Percentiles rank a stretch among this genome's conserved stretches.
Evolutionary conservation across 2,888 invertebrate genomes (phyloP).

Genomic region (Cephonodes hylas): DNA sequence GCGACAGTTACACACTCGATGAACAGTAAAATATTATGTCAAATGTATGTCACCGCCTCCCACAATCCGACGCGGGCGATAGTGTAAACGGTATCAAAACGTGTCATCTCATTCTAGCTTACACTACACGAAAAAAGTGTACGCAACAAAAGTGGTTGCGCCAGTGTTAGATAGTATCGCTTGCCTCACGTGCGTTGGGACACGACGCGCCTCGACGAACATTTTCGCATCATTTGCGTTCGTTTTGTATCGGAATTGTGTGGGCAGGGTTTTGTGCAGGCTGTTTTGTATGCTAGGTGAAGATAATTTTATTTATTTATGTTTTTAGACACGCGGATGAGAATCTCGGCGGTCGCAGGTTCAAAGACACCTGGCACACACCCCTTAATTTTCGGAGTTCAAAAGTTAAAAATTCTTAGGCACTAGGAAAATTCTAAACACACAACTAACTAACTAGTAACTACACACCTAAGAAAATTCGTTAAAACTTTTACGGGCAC

Average conservation of each 20-base stretch:
- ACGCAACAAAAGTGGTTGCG: conserved; percentile 1
- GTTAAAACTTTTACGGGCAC: no score
- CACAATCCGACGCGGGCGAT: not conserved
- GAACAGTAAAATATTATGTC: no score
- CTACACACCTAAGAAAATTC: no score
- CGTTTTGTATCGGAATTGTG: not conserved
- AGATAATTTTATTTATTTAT: no score
- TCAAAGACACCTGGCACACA: no score
- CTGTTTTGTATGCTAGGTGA: not conserved
- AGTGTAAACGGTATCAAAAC: not conserved
- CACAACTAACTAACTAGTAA: no score
- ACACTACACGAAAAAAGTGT: not conserved
- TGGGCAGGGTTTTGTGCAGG: not conserved
- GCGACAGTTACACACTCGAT: no score
- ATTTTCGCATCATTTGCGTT: conserved; percentile 9
- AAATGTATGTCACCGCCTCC: not conserved
- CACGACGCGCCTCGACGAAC: not conserved
- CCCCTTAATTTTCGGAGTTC: no score
- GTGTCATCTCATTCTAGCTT: conserved; percentile 6
- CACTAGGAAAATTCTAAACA: no score
- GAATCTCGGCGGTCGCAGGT: no score
- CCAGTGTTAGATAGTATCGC: conserved; percentile 2
- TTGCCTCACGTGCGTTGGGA: conserved; percentile 8
- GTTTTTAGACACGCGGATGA: no score
- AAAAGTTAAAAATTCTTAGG: no score